A percentile compares a stretch with the other conserved stretches of the same genome.
phyloP scores from a whole-genome alignment of 2,797 vertebrate species.

The Microhierax caerulescens region DNA sequence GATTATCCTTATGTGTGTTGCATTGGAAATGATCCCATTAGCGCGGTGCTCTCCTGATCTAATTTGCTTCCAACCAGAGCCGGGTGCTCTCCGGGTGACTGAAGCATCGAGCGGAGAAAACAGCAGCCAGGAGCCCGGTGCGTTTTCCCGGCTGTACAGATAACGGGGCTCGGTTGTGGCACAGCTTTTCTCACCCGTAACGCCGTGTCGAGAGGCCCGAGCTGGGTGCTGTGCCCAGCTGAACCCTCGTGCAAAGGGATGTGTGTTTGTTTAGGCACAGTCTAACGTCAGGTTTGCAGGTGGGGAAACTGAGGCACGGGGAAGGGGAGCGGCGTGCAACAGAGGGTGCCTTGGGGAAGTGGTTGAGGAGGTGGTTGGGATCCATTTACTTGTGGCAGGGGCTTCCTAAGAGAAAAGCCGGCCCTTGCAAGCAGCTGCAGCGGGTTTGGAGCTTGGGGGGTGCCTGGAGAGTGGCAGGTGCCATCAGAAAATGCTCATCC shows the following conservation, averaged over 20 bases:
- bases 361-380: accelerated
- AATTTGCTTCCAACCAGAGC: slow-evolving; percentile 24
- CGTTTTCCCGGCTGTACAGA: background rate
- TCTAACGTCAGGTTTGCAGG: accelerated
- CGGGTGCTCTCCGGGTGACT: background rate
- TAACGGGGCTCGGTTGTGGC: accelerated
- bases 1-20: background rate
- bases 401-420: background rate
- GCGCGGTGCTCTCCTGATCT: background rate
- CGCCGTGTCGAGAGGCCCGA: accelerated
- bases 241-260: background rate
- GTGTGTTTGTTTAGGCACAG: background rate
- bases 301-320: background rate
- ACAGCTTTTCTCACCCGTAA: accelerated
- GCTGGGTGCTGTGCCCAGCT: background rate
- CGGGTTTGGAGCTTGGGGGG: background rate
- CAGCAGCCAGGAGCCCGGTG: background rate
- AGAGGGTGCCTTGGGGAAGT: accelerated
- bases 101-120: background rate
- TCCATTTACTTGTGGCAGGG: accelerated
- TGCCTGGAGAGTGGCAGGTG: accelerated
- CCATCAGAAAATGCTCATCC: accelerated
- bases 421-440: accelerated
- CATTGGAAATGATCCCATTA: background rate
- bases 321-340: accelerated